Percentiles rank a stretch among this genome's conserved stretches.
phyloP scores from a whole-genome alignment of 2,797 vertebrate species.

The Pristis pectinata region DNA sequence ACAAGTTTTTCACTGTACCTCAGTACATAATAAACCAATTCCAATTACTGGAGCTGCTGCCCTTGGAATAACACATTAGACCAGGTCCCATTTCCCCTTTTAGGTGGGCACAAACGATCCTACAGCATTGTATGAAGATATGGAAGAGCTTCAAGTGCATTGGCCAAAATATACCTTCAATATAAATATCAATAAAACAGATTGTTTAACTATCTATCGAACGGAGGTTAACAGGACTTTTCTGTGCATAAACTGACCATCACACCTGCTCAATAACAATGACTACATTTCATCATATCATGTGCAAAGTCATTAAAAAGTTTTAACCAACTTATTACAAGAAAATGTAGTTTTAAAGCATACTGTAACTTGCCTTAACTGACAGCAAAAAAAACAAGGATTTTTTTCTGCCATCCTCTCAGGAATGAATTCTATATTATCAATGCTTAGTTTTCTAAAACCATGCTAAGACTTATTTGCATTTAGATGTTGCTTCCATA shows the following conservation, averaged over 20 bases:
- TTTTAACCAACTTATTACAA: neutral
- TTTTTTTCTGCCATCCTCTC: neutral
- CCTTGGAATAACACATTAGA: neutral
- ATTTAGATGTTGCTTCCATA: neutral
- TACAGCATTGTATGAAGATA: neutral
- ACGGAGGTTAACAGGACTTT: neutral
- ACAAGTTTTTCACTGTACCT: too few relatives aligned
- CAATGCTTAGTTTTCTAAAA: neutral
- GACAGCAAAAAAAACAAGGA: neutral
- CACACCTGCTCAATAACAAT: neutral
- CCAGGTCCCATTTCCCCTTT: too few relatives aligned
- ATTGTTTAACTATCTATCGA: neutral
- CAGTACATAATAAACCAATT: too few relatives aligned
- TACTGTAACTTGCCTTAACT: neutral
- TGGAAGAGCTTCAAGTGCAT: neutral
- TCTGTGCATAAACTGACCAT: neutral
- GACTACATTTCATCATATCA: neutral
- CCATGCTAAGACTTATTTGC: neutral
- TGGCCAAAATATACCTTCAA: neutral
- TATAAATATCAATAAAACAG: neutral
- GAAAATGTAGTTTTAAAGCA: neutral
- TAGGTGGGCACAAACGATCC: neutral
- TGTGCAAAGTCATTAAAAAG: neutral
- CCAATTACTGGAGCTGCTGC: neutral
- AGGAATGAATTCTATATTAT: neutral